These are phyloP conservation scores for Tor tambroides DNA, from an alignment of 2,113 vertebrate species.

Conservation along the genomic window DNA sequence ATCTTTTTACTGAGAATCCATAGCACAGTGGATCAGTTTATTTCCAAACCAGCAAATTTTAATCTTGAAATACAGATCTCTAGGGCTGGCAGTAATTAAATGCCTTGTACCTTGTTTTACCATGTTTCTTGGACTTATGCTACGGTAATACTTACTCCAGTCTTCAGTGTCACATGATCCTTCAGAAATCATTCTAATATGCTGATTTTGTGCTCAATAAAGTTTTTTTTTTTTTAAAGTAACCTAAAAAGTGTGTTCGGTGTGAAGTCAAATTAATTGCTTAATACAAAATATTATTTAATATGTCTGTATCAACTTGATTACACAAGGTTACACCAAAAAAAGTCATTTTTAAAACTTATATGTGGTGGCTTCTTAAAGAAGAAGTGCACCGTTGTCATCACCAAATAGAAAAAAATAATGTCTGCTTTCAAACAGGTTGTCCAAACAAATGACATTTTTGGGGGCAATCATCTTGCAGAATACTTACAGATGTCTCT, in stretches of 20 bases:
- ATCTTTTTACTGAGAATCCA: neutral
- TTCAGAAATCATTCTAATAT: neutral
- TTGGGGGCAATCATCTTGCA: neutral
- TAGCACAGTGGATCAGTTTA: neutral
- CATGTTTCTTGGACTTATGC: neutral
- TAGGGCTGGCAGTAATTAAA: neutral
- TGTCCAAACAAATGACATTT: neutral
- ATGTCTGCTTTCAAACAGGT: neutral
- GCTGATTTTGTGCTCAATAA: neutral
- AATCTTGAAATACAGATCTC: neutral
- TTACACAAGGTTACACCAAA: neutral
- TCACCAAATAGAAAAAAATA: neutral
- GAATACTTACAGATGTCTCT: neutral
- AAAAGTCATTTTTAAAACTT: neutral
- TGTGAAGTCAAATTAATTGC: neutral
- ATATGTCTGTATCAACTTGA: neutral
- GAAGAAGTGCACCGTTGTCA: neutral
- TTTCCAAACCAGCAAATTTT: neutral
- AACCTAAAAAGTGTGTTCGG: neutral
- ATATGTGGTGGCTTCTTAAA: neutral
- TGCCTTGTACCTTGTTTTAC: neutral
- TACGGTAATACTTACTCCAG: neutral
- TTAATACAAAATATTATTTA: neutral
- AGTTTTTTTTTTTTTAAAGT: neutral
- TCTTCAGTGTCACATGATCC: neutral